Conservation (phyloP, 2,797 vertebrate genomes). For the Periparus ater region DNA sequence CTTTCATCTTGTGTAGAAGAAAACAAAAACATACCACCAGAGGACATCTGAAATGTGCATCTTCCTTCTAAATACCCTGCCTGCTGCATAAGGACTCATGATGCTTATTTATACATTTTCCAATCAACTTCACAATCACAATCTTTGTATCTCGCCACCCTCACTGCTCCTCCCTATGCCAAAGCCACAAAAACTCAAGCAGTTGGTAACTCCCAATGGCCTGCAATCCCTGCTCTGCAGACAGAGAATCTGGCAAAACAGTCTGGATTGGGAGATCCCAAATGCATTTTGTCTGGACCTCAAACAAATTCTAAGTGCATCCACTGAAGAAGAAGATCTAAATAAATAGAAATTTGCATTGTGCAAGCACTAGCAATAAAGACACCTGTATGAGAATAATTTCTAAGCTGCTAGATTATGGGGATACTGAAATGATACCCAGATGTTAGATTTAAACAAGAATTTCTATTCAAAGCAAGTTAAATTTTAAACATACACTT, state of each 20-base stretch:
- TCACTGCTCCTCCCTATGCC: background rate
- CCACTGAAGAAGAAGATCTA: background rate
- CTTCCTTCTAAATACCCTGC: background rate
- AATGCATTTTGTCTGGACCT: rapidly evolving
- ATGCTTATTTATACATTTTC: background rate
- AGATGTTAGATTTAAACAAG: background rate
- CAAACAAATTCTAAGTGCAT: background rate
- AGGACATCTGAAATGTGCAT: background rate
- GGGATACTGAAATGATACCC: background rate
- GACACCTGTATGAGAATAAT: background rate
- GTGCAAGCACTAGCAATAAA: background rate
- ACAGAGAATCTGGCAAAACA: background rate
- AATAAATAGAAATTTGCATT: background rate
- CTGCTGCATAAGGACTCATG: background rate
- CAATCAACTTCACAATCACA: background rate
- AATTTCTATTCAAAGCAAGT: background rate
- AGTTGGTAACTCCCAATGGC: background rate
- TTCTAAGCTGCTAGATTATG: background rate
- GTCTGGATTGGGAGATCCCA: background rate
- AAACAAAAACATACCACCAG: background rate
- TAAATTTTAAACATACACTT: background rate
- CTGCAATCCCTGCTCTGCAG: background rate
- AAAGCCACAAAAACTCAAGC: background rate
- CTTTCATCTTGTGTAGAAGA: background rate
- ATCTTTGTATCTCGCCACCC: background rate